These are phyloP conservation scores for Momotus momota DNA, from an alignment of 2,797 vertebrate species.

Conservation along the genomic window DNA sequence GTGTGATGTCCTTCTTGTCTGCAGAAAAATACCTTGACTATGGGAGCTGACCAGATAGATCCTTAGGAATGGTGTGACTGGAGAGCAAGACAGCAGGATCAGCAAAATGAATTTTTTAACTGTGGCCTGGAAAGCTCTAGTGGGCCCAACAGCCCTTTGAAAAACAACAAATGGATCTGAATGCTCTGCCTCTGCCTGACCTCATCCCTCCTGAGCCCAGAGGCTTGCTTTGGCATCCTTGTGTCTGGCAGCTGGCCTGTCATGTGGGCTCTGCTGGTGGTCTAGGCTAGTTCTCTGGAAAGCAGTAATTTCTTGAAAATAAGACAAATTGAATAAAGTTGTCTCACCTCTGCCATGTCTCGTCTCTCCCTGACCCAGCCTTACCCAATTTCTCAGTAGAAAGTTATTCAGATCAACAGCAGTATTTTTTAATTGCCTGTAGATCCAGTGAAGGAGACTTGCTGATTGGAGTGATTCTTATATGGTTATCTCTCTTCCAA, in stretches of 20 bases:
- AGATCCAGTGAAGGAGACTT: background rate
- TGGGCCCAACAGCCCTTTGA: background rate
- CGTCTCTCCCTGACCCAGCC: background rate
- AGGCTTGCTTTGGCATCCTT: background rate
- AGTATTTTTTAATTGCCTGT: background rate
- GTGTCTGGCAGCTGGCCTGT: background rate
- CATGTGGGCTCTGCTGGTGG: slow-evolving; percentile 23
- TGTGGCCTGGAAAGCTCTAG: background rate
- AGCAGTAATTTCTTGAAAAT: background rate
- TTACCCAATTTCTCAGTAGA: background rate
- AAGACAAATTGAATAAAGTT: background rate
- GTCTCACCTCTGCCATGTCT: background rate
- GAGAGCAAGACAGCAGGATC: background rate
- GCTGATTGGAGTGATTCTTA: background rate
- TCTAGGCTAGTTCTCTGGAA: background rate
- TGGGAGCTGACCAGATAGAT: background rate
- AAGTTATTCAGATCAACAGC: slow-evolving; percentile 16
- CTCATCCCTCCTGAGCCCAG: background rate
- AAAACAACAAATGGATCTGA: background rate
- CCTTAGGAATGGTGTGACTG: background rate
- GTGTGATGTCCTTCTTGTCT: background rate
- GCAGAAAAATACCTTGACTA: background rate
- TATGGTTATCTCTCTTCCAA: background rate
- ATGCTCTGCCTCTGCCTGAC: background rate
- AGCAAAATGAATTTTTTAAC: background rate